A percentile compares a stretch with the other conserved stretches of the same genome.
Conservation (phyloP, 2,113 vertebrate genomes). For the Chiloscyllium plagiosum region DNA sequence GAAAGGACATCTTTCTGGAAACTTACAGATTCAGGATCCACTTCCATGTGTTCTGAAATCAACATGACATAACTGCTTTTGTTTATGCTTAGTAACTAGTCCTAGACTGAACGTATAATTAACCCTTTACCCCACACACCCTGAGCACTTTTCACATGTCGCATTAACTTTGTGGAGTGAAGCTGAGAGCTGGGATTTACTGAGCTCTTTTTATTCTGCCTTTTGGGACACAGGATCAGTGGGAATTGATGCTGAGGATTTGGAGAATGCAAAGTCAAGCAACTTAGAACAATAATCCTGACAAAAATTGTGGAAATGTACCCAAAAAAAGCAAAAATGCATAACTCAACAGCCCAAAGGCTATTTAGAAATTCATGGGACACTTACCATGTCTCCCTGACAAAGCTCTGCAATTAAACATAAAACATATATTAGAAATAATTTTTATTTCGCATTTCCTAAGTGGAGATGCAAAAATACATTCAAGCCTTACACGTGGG, state of each 20-base stretch:
- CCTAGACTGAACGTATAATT: no score
- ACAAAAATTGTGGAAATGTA: not conserved
- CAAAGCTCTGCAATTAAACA: constrained; percentile 65
- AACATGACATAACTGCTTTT: no score
- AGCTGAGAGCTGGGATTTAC: not conserved
- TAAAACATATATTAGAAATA: constrained; percentile 32
- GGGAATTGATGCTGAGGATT: no score
- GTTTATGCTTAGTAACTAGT: no score
- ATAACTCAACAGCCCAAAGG: not conserved
- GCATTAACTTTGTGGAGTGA: not conserved
- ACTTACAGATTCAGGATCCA: no score
- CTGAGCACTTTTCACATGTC: not conserved
- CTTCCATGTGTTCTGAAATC: no score
- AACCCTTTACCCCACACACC: no score
- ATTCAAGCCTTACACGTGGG: not conserved
- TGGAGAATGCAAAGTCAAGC: no score
- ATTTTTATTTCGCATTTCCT: not conserved
- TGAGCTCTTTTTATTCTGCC: not conserved
- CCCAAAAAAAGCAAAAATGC: not conserved
- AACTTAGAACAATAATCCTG: not conserved
- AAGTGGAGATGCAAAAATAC: no score
- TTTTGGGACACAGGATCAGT: not conserved
- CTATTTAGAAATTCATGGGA: not conserved
- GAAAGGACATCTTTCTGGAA: no score
- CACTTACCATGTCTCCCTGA: constrained; percentile 88